These are phyloP conservation scores for Lates japonicus DNA, from an alignment of 2,797 vertebrate genomes.

Conservation along the genomic window DNA sequence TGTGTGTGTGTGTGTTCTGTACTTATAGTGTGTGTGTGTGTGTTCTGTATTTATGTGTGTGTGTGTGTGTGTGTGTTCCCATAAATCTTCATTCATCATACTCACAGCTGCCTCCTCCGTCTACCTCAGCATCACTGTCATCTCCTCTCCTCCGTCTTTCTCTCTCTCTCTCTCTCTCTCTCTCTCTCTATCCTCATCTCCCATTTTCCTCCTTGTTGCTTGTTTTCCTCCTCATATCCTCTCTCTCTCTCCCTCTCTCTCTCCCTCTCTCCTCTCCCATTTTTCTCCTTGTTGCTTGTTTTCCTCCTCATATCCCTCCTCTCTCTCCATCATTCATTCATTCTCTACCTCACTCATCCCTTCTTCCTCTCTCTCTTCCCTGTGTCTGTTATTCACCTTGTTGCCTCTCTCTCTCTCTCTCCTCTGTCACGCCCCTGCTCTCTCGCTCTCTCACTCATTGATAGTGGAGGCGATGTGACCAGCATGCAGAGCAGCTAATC, in stretches of 20 bases:
- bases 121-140: constrained; percentile 19
- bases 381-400: constrained; percentile 33
- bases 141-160: constrained; percentile 7
- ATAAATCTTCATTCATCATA: constrained; percentile 70
- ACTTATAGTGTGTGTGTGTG: constrained; percentile 31
- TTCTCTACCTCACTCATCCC: neutral
- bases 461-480: constrained; percentile 80
- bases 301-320: too few species aligned
- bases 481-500: constrained; percentile 83
- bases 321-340: constrained; percentile 10
- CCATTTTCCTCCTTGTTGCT: constrained; percentile 32
- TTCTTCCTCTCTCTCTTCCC: neutral
- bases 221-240: constrained; percentile 39
- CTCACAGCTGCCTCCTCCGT: constrained; percentile 42
- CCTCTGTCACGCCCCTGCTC: constrained; percentile 42
- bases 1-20: constrained; percentile 13
- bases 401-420: constrained; percentile 6
- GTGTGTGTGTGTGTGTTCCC: constrained; percentile 7
- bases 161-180: neutral
- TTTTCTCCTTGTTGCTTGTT: constrained; percentile 39
- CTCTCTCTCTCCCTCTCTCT: constrained; percentile 18
- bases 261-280: constrained; percentile 3
- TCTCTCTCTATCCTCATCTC: constrained; percentile 18
- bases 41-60: constrained; percentile 28
- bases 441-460: constrained; percentile 76